Base-by-base conservation (phyloP, 1,140 invertebrate genomes). In the Fopius arisanus region DNA sequence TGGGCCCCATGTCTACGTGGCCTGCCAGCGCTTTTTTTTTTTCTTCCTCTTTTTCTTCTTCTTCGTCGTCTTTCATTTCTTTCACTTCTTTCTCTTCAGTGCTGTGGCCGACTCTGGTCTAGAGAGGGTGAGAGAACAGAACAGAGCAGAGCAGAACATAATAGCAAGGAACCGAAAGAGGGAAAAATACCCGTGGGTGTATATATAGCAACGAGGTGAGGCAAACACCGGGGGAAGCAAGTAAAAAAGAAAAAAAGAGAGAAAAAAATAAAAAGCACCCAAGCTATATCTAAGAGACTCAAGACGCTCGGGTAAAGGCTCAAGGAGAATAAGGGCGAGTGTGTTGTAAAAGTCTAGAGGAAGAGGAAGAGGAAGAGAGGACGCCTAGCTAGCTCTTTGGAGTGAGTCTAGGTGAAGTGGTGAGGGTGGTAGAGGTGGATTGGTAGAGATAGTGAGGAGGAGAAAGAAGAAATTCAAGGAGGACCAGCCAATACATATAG, bases 21-120 rank as follows among this genome's bases (percentile, higher is more conserved):
- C n/a, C 79, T 84, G 78, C 79, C 80, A 84, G 83, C 81, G n/a
- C n/a, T n/a, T n/a, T n/a, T n/a, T n/a, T 85, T 84, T 85, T 84
- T 85, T 67, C 40, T 21, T 59, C 16, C 10, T 54, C 21, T 48
- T 48, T 48, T 48, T 48, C 14, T 48, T n/a, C 1, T 51, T 14
- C 9, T 10, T 6, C n/a, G 19, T 10, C 5, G 6, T 2, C 14
- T 14, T 51, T 6, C 9, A 21, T 51, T 51, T 23, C 21, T 26
- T 2, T 26, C 21, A 26, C 9, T 3, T 23, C 23, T 59, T 59
- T 26, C 6, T 19, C 12, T 10, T 2, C 0, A 21, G 33, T 85
- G 80, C 81, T 77, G 78, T 73, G 73, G 79, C 81, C 82, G 78
- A 81, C 81, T 77, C 79, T 74, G 79, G 48, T 73, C 29, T 67